Conservation (phyloP, 1,140 invertebrate genomes). For the Papilio xuthus region DNA sequence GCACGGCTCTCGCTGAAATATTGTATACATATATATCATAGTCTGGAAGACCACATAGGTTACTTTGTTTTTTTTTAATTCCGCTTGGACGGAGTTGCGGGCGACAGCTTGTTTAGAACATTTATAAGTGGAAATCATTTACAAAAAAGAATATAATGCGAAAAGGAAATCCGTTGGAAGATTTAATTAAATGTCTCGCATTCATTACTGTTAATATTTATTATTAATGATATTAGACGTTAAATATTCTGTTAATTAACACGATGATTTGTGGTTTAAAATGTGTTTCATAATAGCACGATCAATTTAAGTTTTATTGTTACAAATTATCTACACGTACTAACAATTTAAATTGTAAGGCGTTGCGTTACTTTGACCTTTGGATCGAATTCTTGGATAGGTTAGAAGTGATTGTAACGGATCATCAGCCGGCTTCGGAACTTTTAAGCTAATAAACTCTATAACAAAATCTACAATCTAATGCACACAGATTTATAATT, state of each 20-base stretch:
- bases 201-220: background rate
- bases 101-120: no score
- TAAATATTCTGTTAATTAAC: background rate
- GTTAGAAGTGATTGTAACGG: slow-evolving; percentile 17
- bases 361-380: slow-evolving; percentile 15
- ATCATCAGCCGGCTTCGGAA: background rate
- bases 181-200: background rate
- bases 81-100: no score
- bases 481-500: no score
- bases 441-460: background rate
- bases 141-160: background rate
- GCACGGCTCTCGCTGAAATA: no score
- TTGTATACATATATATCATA: no score
- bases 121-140: no score
- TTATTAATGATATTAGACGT: background rate
- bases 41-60: no score
- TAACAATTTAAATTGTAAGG: background rate
- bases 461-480: background rate
- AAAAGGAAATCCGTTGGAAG: background rate
- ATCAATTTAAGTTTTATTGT: background rate
- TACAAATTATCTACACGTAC: slow-evolving; percentile 3
- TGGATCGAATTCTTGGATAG: slow-evolving; percentile 9
- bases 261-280: background rate
- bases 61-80: no score
- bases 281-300: background rate